Evolutionary conservation across 2,113 vertebrate species (phyloP).

Genomic region (Catagonus wagneri): DNA sequence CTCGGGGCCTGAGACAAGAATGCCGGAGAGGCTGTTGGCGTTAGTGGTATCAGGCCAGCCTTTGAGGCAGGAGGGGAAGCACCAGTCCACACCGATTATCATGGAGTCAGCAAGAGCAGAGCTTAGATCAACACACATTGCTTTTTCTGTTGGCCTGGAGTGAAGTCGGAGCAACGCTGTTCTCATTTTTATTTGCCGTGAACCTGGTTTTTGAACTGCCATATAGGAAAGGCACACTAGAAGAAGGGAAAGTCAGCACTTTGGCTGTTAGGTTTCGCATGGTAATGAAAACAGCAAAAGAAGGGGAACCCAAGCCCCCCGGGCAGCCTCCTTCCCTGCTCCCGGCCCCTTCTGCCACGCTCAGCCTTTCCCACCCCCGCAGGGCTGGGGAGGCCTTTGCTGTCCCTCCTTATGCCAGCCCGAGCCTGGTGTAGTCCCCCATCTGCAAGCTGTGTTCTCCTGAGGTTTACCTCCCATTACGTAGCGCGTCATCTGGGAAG

Average conservation of each 20-base stretch:
- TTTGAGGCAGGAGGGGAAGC: background rate
- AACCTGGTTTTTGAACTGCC: constrained; percentile 62
- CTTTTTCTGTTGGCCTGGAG: constrained; percentile 65
- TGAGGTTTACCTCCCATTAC: background rate
- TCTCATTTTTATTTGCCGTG: constrained; percentile 69
- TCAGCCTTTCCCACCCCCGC: background rate
- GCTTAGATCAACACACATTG: constrained; percentile 61
- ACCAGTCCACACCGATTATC: constrained; percentile 2
- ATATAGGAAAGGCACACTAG: constrained; percentile 17
- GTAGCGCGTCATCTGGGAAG: background rate
- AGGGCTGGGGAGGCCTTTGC: background rate
- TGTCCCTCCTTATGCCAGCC: background rate
- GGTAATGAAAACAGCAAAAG: background rate
- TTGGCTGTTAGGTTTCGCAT: background rate
- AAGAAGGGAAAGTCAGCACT: background rate
- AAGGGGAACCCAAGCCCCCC: background rate
- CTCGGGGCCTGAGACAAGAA: background rate
- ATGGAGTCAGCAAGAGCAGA: constrained; percentile 64
- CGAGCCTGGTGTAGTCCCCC: background rate
- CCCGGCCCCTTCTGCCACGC: background rate
- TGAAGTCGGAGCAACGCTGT: constrained; percentile 48
- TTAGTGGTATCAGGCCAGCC: background rate
- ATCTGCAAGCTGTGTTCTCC: background rate
- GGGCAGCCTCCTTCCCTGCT: background rate
- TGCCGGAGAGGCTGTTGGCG: background rate